Conservation (phyloP, 2,888 invertebrate species). For the Nomada fucata region DNA sequence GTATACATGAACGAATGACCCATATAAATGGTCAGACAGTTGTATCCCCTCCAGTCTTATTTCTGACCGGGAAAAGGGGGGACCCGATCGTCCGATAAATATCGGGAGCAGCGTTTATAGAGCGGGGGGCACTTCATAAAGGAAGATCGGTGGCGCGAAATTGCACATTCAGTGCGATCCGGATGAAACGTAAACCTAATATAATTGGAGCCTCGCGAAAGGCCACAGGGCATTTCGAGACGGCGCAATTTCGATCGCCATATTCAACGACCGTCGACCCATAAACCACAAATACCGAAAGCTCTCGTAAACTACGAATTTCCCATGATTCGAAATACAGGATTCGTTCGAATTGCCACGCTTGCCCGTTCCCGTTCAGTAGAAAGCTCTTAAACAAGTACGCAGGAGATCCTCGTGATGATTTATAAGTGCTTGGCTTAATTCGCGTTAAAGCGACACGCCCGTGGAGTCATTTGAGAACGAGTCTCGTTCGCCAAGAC, state of each 20-base stretch:
- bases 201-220: conserved; percentile 14
- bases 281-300: conserved; percentile 43
- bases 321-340: conserved; percentile 21
- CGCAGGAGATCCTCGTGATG: neutral
- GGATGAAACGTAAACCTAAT: conserved; percentile 12
- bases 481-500: neutral
- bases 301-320: conserved; percentile 21
- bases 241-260: conserved; percentile 19
- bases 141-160: neutral
- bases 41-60: neutral
- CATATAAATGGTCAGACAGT: neutral
- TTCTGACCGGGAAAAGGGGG: neutral
- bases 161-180: neutral
- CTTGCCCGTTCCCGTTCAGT: neutral
- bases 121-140: neutral
- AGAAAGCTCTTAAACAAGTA: neutral
- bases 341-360: neutral
- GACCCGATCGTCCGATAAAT: neutral
- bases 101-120: neutral
- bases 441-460: neutral
- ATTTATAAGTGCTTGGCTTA: neutral
- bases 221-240: conserved; percentile 2
- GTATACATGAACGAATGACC: neutral
- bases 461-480: neutral
- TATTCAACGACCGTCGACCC: conserved; percentile 14